These are phyloP conservation scores for Choristoneura rosaceana DNA, from an alignment of 2,888 invertebrate genomes.

Conservation along the genomic window DNA sequence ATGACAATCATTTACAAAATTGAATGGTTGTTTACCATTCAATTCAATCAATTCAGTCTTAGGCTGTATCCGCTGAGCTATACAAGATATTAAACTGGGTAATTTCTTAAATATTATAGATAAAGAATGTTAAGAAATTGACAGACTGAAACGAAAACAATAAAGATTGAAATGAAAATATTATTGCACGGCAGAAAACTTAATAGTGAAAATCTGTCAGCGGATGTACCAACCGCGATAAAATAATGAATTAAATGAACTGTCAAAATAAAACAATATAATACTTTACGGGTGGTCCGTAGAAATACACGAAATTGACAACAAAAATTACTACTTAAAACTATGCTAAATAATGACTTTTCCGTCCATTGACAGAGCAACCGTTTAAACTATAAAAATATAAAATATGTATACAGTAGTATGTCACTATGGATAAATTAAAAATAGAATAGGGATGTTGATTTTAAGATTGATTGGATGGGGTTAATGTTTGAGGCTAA, in stretches of 20 bases:
- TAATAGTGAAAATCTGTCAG: conserved; percentile 16
- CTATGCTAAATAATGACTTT: conserved; percentile 39
- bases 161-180: conserved; percentile 10
- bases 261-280: conserved; percentile 33
- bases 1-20: conserved; percentile 20
- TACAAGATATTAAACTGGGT: neutral
- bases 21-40: conserved; percentile 19
- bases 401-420: conserved; percentile 30
- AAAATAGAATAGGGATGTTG: neutral
- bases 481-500: neutral
- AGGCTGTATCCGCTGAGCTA: conserved; percentile 27
- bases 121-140: neutral
- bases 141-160: neutral
- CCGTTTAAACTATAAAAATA: conserved; percentile 32
- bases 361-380: conserved; percentile 33
- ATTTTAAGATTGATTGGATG: neutral
- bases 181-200: conserved; percentile 32
- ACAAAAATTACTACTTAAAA: conserved; percentile 40
- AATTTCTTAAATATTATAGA: neutral
- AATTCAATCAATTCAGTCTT: conserved; percentile 37
- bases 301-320: conserved; percentile 33
- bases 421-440: neutral
- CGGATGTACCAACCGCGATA: conserved; percentile 30
- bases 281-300: conserved; percentile 35
- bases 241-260: conserved; percentile 27